A percentile compares a stretch with the other conserved stretches of the same genome.
phyloP scores from a whole-genome alignment of 1,140 invertebrate genomes.

The Nebria ingens region DNA sequence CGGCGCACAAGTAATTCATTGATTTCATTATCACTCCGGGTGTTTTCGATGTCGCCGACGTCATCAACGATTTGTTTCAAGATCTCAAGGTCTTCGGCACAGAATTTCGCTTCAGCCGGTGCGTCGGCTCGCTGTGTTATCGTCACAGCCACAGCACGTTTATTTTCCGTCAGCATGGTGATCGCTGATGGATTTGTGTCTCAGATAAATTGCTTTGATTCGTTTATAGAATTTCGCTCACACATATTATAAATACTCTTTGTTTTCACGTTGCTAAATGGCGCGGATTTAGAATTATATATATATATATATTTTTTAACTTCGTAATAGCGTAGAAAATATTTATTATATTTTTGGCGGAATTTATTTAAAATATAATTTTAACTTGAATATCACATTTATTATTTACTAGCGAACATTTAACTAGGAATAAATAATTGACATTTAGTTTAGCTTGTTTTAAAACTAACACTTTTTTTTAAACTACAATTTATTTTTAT shows the following conservation, averaged over 20 bases:
- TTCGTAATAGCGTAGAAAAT: too few relatives aligned
- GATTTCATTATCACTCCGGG: background rate
- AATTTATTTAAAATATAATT: too few relatives aligned
- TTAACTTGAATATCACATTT: too few relatives aligned
- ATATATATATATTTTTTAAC: too few relatives aligned
- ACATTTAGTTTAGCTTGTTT: too few relatives aligned
- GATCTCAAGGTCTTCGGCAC: background rate
- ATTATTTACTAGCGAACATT: too few relatives aligned
- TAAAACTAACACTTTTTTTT: too few relatives aligned
- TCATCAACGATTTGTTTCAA: slow-evolving; percentile 4
- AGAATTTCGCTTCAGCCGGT: background rate
- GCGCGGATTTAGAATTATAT: background rate
- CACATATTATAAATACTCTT: too few relatives aligned
- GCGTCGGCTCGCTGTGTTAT: background rate
- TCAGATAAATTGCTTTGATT: background rate
- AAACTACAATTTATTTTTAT: too few relatives aligned
- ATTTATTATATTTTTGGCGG: too few relatives aligned
- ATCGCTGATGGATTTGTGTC: background rate
- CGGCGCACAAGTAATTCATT: background rate
- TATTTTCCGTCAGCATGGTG: background rate
- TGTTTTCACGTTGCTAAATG: too few relatives aligned
- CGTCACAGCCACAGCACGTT: background rate
- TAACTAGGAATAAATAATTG: too few relatives aligned
- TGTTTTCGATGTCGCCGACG: background rate
- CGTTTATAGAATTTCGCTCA: slow-evolving; percentile 5